Base-by-base conservation (phyloP, 2,113 vertebrate genomes). In the Salvelinus sp. region DNA sequence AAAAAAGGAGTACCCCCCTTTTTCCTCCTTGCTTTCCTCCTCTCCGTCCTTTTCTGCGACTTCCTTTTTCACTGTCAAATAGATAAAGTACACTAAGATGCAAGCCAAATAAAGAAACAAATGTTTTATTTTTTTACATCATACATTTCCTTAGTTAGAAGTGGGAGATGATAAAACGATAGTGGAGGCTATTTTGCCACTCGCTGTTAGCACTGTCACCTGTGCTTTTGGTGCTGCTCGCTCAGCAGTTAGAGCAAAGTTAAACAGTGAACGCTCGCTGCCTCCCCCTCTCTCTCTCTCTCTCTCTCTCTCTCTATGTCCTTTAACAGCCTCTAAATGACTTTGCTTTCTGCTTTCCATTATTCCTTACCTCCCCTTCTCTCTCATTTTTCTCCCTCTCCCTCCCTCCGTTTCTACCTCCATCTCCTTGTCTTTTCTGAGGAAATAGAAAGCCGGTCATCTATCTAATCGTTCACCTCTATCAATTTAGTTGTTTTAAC, bases 391-490 rank as follows among this genome's bases (percentile, higher is more conserved):
- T 1, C 33, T 60, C 47, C 16, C 33, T n/a, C 28, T 69, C 30
- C 10, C 23, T 4, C 54, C 0, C 23, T 72, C 27, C 10, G 18
- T 20, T 58, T 57, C 7, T 50, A 10, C 25, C 9, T 58, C 76
- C 25, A 63, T 13, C 30, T 62, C 48, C 44, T 12, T 73, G 20
- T 70, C 73, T n/a, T 72, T 22, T 79, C 73, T 27, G 4, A 77
- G 38, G 20, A 75, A 79, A 73, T 70, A 23, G 20, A 75, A 58
- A 63, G 20, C 13, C 77, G 75, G 72, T 28, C 25, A 27, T 27
- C 58, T 76, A 23, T 50, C 62, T 65, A 94, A 95, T 93, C 92
- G 93, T 95, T 95, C 94, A 94, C 94, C 95, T 94, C 93, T 94
- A 93, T 92, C 92, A 92, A 93, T 93, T 95, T 93, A 91, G 89